Percentiles rank a stretch among this genome's conserved stretches.
These are phyloP conservation scores for Coleophora flavipennella DNA, from an alignment of 2,888 invertebrate genomes.

Conservation along the genomic window DNA sequence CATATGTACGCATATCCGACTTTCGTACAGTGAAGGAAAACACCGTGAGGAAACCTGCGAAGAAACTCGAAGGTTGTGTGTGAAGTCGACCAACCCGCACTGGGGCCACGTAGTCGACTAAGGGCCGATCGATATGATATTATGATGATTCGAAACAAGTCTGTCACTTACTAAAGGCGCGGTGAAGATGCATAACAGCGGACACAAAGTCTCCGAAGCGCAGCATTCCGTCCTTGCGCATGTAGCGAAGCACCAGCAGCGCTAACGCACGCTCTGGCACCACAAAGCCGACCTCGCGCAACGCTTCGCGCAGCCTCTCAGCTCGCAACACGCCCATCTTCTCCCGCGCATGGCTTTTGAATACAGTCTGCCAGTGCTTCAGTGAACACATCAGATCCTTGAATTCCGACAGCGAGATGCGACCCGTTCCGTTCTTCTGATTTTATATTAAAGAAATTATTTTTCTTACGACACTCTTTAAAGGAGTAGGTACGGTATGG, in stretches of 20 bases:
- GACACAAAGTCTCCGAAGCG: constrained; percentile 94
- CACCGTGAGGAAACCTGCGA: too few species aligned
- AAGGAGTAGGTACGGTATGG: too few species aligned
- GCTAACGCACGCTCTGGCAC: constrained; percentile 88
- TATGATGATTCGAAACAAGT: too few species aligned
- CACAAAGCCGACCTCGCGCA: constrained; percentile 90
- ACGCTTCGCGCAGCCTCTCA: constrained; percentile 86
- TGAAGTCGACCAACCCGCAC: too few species aligned
- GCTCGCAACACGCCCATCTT: constrained; percentile 92
- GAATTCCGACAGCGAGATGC: constrained; percentile 88
- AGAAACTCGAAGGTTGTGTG: too few species aligned
- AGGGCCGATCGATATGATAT: too few species aligned
- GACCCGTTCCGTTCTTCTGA: constrained; percentile 82
- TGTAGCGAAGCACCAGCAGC: constrained; percentile 86
- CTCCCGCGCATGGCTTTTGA: constrained; percentile 91
- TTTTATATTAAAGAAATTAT: constrained; percentile 24
- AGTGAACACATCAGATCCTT: constrained; percentile 93
- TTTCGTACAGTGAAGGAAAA: too few species aligned
- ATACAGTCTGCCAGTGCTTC: constrained; percentile 91
- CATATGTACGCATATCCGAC: too few species aligned
- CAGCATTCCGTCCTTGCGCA: constrained; percentile 93
- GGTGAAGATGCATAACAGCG: constrained; percentile 88
- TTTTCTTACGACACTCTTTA: background rate
- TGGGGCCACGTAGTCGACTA: too few species aligned
- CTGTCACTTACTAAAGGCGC: constrained; percentile 89